These are phyloP conservation scores for Xiphophorus couchianus DNA, from an alignment of 2,113 vertebrate species.

Conservation along the genomic window DNA sequence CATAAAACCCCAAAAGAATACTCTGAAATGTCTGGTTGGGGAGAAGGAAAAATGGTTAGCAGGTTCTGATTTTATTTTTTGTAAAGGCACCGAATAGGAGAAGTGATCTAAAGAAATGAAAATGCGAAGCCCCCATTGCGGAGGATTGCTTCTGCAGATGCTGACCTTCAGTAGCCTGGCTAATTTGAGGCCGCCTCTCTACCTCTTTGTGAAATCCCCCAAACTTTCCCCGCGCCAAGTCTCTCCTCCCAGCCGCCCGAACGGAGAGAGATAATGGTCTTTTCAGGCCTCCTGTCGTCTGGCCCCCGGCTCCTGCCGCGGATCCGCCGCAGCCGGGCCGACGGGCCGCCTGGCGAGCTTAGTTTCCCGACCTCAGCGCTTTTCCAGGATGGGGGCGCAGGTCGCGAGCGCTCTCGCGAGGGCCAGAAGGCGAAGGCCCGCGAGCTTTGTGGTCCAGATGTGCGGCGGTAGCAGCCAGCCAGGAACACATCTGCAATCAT, in stretches of 20 bases:
- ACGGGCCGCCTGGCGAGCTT: conserved; percentile 40
- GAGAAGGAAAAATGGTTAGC: neutral
- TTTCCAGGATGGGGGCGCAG: conserved; percentile 60
- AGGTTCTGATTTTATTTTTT: neutral
- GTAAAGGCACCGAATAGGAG: neutral
- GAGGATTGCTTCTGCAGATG: conserved; percentile 14
- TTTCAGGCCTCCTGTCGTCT: conserved; percentile 65
- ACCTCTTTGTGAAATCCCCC: conserved; percentile 71
- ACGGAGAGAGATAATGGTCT: conserved; percentile 52
- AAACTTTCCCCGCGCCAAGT: conserved; percentile 69
- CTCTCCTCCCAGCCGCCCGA: conserved; percentile 39
- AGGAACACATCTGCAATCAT: conserved; percentile 74
- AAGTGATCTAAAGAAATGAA: conserved; percentile 13
- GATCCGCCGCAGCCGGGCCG: conserved; percentile 45
- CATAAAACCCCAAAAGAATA: neutral
- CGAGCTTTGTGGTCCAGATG: conserved; percentile 65
- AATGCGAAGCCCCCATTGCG: neutral
- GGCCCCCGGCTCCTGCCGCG: conserved; percentile 17
- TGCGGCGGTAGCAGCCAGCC: conserved; percentile 64
- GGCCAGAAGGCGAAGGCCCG: conserved; percentile 27
- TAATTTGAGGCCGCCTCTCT: conserved; percentile 42
- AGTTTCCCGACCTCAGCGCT: conserved; percentile 54
- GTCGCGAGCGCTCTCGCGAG: conserved; percentile 22
- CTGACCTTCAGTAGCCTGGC: conserved; percentile 72
- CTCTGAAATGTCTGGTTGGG: neutral